Base-by-base conservation (phyloP, 2,797 vertebrate genomes). In the Mus minutoides region DNA sequence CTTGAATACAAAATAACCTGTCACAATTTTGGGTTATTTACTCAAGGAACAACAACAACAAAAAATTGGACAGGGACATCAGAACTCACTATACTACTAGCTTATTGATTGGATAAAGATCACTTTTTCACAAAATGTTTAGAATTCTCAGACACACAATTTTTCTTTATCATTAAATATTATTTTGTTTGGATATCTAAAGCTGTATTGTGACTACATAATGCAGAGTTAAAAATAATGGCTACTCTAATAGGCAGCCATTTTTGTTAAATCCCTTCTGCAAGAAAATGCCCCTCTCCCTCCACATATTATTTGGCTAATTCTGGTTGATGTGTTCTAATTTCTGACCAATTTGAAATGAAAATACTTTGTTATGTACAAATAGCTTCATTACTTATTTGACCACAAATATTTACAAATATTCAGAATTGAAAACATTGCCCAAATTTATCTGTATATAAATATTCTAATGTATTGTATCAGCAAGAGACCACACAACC, bases 151-250 rank as follows among this genome's bases (percentile, higher is more conserved):
- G 82, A 62, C 79, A 93, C 3, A 49, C 12, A 94, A 94, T 94
- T 91, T 92, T 94, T 94, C 95, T 56, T 71, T 82, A n/a, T 90
- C 75, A 88, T 88, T 91, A 96, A 94, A 91, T 73, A n/a, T 43
- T 94, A 31, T 31, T 90, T 94, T 96, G 73, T 95, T 95, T 94
- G 84, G 82, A 90, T 94, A 95, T 76, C 69, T 93, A 94, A 89
- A 3, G 10, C 34, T 93, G 26, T 78, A 78, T 73, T 92, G 22
- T 97, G 83, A 96, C 86, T 95, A 91, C 77, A 78, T 90, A 87
- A 94, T 75, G 13, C 46, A 24, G 54, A 14, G 46, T 93, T 97
- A 89, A 94, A 94, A 97, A 91, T 94, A 94, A 96, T 95, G 95
- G 14, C 58, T 54, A 49, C 31, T 90, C 62, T 69, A 88, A 86